Evolutionary conservation across 2,888 invertebrate species (phyloP).

Genomic region (Pandemis heparana): DNA sequence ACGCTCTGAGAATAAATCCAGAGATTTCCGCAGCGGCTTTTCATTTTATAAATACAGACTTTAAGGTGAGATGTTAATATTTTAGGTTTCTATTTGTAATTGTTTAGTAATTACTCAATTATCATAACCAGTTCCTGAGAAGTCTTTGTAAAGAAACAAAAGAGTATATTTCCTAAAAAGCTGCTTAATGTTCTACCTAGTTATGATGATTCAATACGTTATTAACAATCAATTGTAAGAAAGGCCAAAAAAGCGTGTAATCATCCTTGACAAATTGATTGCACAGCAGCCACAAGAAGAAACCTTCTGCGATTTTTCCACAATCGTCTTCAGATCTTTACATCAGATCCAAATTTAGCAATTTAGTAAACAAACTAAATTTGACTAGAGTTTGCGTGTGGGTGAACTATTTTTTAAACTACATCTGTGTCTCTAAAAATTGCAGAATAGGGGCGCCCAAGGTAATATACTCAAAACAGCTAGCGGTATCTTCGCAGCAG

Average conservation of each 20-base stretch:
- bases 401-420: background rate
- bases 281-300: background rate
- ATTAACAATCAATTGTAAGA: background rate
- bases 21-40: constrained; percentile 58
- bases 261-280: background rate
- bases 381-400: too few species aligned
- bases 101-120: too few species aligned
- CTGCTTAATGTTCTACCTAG: too few species aligned
- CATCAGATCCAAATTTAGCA: too few species aligned
- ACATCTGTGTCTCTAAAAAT: constrained; percentile 41
- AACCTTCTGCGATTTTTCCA: too few species aligned
- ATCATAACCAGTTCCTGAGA: too few species aligned
- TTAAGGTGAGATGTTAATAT: constrained; percentile 56
- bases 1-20: constrained; percentile 61
- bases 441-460: constrained; percentile 65
- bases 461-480: constrained; percentile 70
- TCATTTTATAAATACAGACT: constrained; percentile 54
- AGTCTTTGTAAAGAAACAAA: too few species aligned
- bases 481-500: constrained; percentile 70
- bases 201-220: background rate
- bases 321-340: too few species aligned
- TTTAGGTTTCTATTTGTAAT: too few species aligned
- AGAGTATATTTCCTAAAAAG: too few species aligned
- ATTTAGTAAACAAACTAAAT: too few species aligned
- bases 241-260: background rate